A percentile compares a stretch with the other conserved stretches of the same genome.
These are phyloP conservation scores for Sphaerophoria rueppellii DNA, from an alignment of 2,888 invertebrate genomes.

Conservation along the genomic window DNA sequence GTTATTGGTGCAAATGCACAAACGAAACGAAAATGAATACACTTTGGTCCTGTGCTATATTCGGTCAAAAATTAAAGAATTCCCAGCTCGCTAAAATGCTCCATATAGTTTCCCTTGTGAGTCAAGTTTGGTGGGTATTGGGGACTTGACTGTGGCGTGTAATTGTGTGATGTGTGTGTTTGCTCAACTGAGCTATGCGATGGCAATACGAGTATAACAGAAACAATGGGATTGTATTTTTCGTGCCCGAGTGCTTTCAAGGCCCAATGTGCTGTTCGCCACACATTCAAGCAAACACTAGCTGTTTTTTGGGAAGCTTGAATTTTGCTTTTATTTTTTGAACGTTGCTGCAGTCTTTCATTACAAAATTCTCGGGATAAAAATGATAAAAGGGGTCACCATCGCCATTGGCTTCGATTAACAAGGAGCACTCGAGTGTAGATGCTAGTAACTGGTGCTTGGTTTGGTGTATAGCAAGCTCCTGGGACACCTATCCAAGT, in stretches of 20 bases:
- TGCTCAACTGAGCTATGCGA: neutral
- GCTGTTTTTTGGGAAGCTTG: conserved; percentile 14
- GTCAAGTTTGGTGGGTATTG: neutral
- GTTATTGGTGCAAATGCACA: conserved; percentile 47
- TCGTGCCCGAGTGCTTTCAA: conserved; percentile 36
- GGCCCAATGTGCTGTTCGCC: neutral
- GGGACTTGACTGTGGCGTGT: neutral
- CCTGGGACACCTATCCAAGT: conserved; percentile 21
- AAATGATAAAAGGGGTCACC: conserved; percentile 30
- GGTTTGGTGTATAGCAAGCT: neutral
- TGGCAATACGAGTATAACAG: conserved; percentile 3
- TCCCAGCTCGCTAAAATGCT: neutral
- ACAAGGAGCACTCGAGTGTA: conserved; percentile 14
- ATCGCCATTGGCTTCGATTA: conserved; percentile 32
- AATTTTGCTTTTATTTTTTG: neutral
- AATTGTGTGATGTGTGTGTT: neutral
- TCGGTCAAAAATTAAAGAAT: conserved; percentile 23
- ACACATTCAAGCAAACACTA: conserved; percentile 18
- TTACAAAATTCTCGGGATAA: conserved; percentile 26
- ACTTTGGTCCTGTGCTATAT: conserved; percentile 10
- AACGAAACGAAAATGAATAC: conserved; percentile 10
- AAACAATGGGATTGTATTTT: neutral
- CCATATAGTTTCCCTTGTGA: neutral
- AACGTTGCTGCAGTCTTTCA: neutral
- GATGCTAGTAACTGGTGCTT: neutral